Conservation (phyloP, 2,797 vertebrate genomes). For the Chiloscyllium punctatum region DNA sequence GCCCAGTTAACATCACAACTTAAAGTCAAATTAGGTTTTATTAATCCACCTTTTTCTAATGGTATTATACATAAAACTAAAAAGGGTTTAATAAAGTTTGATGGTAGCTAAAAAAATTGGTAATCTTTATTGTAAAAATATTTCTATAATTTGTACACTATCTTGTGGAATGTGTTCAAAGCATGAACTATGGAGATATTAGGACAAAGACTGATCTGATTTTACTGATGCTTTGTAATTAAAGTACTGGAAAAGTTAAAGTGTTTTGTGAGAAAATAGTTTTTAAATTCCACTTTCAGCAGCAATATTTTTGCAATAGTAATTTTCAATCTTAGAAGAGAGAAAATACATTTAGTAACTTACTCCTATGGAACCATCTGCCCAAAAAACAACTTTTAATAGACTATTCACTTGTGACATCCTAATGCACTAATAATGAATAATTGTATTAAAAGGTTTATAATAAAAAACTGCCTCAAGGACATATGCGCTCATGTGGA, state of each 20-base stretch:
- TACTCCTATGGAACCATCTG: background rate
- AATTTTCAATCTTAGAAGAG: background rate
- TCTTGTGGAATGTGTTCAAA: background rate
- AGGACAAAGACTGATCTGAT: background rate
- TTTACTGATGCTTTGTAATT: background rate
- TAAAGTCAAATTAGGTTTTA: background rate
- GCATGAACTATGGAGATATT: background rate
- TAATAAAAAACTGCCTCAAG: slow-evolving; percentile 20
- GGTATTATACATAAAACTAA: background rate
- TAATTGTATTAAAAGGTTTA: slow-evolving; percentile 17
- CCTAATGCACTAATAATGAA: slow-evolving; percentile 32
- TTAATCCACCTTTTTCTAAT: background rate
- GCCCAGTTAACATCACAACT: background rate
- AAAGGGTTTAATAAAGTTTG: background rate
- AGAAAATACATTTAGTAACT: background rate
- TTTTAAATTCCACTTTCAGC: background rate
- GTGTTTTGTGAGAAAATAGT: background rate
- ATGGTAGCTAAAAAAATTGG: background rate
- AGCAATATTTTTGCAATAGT: background rate
- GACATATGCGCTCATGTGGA: background rate
- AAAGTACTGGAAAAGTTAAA: background rate
- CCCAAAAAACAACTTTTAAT: slow-evolving; percentile 26
- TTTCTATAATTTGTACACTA: background rate
- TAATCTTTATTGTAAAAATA: background rate
- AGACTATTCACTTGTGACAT: slow-evolving; percentile 17